Evolutionary conservation across 2,888 invertebrate species (phyloP), one percentile per base, ranked within the genome.

Genomic region (Clostera curtula): DNA sequence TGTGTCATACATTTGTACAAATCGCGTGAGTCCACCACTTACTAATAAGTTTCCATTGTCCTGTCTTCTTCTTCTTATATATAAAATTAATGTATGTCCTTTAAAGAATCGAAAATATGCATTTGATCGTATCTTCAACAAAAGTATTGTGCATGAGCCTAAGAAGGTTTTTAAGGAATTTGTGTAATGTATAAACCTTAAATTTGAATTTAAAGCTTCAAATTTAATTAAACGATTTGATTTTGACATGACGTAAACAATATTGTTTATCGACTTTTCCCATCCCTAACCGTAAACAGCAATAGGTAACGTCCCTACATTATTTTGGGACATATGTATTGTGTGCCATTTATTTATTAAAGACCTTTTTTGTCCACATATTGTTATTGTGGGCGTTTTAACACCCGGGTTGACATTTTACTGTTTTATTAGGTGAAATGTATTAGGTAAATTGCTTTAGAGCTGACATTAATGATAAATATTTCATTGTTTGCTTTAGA

Each of bases 271-370:
- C 26, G 28, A 32, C 16, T 32, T 23, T 32, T 34, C 37, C 31
- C 29, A 34, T 19, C 44, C 38, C 42, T 52, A 47, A 45, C 43
- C 43, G 49, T 45, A 49, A 49, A 53, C 53, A 51, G 51, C 45
- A n/a, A n/a, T n/a, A n/a, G 39, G 41, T 43, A 39, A 44, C 43
- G 36, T 43, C 39, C 29, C 40, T 34, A 41, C 41, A 43, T 49
- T 52, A 49, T 52, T 45, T 40, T 32, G 35, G 31, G 36, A 50
- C 52, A 50, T 50, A 44, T 43, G 52, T 52, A 52, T 32, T 27
- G 29, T 29, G 29, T 21, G 19, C 33, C 35, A 27, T 42, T 47
- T 52, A 44, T 48, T 48, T 48, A 48, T 44, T 34, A 40, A 40
- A 31, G 24, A 28, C 25, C 19, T 22, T 24, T 31, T 37, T 39